phyloP scores from a whole-genome alignment of 1,140 invertebrate species.

The Doryteuthis pealeii region DNA sequence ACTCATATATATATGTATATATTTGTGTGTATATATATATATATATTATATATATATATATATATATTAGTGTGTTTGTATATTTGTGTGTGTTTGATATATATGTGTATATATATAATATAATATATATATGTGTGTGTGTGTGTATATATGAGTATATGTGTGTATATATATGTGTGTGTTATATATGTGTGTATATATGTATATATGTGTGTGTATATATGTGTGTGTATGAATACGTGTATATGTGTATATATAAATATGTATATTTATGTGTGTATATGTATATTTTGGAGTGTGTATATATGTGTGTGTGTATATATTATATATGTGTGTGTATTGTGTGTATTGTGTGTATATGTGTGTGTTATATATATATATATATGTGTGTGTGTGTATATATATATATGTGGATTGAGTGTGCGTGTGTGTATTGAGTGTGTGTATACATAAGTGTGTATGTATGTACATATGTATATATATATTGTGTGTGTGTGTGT shows the following conservation, averaged over 20 bases:
- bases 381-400: neutral
- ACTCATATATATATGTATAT: neutral
- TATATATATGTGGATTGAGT: neutral
- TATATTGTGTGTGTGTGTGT: neutral
- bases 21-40: no score
- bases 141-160: neutral
- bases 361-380: neutral
- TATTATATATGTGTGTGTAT: neutral
- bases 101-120: neutral
- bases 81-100: no score
- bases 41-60: slow-evolving; percentile 4
- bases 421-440: no score
- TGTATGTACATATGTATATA: neutral
- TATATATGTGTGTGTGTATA: neutral
- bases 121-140: neutral
- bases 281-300: neutral
- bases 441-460: no score
- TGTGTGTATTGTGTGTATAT: neutral
- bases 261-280: no score
- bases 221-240: neutral
- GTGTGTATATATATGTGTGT: neutral
- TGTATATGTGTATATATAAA: neutral
- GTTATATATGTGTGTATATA: neutral
- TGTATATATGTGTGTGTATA: neutral
- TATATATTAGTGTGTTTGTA: neutral